Evolutionary conservation across 92 coral and sea anemone genomes (phyloP), one percentile per base, ranked within the genome.

Genomic region (Heliopora coerulea): DNA sequence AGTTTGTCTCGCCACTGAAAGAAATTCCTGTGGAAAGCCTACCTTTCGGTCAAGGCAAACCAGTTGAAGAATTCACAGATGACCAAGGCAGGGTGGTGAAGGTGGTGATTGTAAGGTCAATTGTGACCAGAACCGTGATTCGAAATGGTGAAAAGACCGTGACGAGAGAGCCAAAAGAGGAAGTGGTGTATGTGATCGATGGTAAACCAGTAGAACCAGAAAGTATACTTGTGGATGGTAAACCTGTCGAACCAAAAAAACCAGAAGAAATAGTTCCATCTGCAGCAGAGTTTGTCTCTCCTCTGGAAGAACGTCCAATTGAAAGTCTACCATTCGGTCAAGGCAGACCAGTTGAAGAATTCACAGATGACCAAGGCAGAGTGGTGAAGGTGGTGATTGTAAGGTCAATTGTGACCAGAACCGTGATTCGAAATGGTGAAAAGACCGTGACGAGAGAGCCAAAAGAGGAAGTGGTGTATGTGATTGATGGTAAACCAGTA

Each of bases 351-450:
- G 85, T 83, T 24, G 90, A 85, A 15, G 90, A 85, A 40, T 85
- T 49, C 68, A 59, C 79, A 1, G 91, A 87, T 31, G 90, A 78
- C 23, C 74, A 81, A 29, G 91, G 96, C 19, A 83, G 60, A 59
- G 75, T 56, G 20, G 88, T 83, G 19, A 86, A 58, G 60, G 54
- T 83, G 18, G 56, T 80, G 30, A 69, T 80, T n/a, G 72, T 49
- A 23, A 74, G 80, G 17, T 58, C 69, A 28, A 42, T 84, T 1
- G 79, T 88, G 20, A 85, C 89, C 28, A 89, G 73, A 48, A 79
- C 80, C 0, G 44, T 83, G 13, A 83, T 58, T 20, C 54, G 52
- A 49, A 57, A 65, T 19, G 68, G 48, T 35, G 61, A 19, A 33
- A 60, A 37, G 40, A 58, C 48, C 52, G 56, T 49, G 32, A 69